A percentile compares a stretch with the other conserved stretches of the same genome.
phyloP scores from a whole-genome alignment of 2,888 invertebrate genomes.

The Heliconius ismenius region DNA sequence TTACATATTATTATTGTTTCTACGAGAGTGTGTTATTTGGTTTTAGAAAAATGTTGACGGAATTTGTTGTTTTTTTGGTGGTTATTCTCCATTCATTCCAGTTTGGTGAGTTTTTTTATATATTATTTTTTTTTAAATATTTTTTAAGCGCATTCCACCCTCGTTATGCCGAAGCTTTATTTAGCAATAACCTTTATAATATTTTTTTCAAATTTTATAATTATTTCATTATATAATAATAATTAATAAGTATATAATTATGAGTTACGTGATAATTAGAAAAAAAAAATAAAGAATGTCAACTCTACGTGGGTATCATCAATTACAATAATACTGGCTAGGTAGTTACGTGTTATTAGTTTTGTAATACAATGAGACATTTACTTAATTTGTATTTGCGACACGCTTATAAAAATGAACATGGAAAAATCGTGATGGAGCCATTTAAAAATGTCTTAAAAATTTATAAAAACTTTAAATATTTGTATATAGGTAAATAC shows the following conservation, averaged over 20 bases:
- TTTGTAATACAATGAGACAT: conserved; percentile 12
- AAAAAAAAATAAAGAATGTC: neutral
- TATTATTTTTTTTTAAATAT: neutral
- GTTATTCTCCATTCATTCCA: conserved; percentile 62
- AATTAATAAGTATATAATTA: neutral
- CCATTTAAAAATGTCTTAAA: neutral
- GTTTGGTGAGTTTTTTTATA: conserved; percentile 58
- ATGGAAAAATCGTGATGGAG: neutral
- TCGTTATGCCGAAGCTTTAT: neutral
- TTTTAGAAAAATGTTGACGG: conserved; percentile 74
- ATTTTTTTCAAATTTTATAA: too few relatives aligned
- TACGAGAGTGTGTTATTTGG: conserved; percentile 62
- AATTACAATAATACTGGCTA: conserved; percentile 9
- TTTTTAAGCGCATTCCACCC: neutral
- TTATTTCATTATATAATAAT: too few relatives aligned
- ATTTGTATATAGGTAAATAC: neutral
- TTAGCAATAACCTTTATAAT: neutral
- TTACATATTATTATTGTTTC: conserved; percentile 51
- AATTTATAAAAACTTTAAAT: neutral
- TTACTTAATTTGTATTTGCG: neutral
- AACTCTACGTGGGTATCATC: conserved; percentile 1
- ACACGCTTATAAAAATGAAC: neutral
- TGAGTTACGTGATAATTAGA: neutral
- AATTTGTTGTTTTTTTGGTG: conserved; percentile 64
- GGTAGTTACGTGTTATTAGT: conserved; percentile 3